Percentiles rank a stretch among this genome's conserved stretches.
Conservation (phyloP, 2,113 vertebrate species). For the Neodon shergylaensis region DNA sequence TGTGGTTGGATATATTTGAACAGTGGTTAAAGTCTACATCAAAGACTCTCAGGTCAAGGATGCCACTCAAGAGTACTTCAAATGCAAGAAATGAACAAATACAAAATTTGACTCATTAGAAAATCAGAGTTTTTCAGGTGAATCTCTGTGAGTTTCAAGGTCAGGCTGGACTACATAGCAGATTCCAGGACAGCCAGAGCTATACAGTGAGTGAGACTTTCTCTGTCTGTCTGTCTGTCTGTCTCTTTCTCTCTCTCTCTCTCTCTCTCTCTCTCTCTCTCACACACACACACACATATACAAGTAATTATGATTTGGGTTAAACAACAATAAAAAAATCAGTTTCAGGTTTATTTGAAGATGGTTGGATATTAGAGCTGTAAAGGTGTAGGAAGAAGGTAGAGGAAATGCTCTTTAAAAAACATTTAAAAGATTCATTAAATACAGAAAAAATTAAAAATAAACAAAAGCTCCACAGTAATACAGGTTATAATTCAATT, state of each 20-base stretch:
- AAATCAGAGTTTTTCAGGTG: not conserved
- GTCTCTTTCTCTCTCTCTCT: not conserved
- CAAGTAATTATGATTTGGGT: not conserved
- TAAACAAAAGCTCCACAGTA: not conserved
- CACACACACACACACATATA: not conserved
- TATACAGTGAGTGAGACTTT: not conserved
- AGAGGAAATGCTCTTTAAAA: not conserved
- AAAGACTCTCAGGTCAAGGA: not conserved
- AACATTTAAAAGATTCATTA: not conserved
- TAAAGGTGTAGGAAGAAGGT: not conserved
- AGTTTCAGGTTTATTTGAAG: not conserved
- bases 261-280: not conserved
- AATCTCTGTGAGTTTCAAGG: not conserved
- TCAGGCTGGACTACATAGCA: not conserved
- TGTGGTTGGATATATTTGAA: not conserved
- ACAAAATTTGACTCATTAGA: not conserved
- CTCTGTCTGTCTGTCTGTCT: not conserved
- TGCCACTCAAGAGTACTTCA: not conserved
- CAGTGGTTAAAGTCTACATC: not conserved
- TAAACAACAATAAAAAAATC: not conserved
- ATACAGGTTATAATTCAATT: conserved; percentile 14
- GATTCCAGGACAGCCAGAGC: not conserved
- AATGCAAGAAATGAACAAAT: not conserved
- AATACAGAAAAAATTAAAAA: not conserved
- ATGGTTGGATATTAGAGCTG: not conserved